A percentile compares a stretch with the other conserved stretches of the same genome.
Evolutionary conservation across 2,888 invertebrate species (phyloP).

Genomic region (Torymus tubicola): DNA sequence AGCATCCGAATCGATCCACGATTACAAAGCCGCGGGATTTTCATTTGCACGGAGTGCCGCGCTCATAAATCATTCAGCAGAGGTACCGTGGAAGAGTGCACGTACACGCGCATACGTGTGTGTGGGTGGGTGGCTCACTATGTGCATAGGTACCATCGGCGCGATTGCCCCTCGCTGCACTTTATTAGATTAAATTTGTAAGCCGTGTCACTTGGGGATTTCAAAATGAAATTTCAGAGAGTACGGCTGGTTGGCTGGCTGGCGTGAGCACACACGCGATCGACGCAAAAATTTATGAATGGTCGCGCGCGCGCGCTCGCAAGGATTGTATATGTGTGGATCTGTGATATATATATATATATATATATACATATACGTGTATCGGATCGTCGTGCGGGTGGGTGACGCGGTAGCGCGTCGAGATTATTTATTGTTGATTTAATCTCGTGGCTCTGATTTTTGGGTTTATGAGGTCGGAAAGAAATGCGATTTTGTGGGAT

Average conservation of each 20-base stretch:
- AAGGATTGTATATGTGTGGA: too few relatives aligned
- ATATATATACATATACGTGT: too few relatives aligned
- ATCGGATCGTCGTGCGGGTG: too few relatives aligned
- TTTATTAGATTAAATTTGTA: constrained; percentile 53
- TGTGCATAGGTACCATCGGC: neutral
- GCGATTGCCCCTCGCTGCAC: constrained; percentile 13
- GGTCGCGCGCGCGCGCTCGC: neutral
- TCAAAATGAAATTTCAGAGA: constrained; percentile 22
- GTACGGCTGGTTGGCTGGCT: neutral
- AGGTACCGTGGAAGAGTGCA: too few relatives aligned
- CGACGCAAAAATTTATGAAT: constrained; percentile 16
- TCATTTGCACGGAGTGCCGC: constrained; percentile 42
- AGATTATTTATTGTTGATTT: constrained; percentile 4
- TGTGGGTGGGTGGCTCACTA: neutral
- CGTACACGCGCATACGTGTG: neutral
- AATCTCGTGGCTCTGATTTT: neutral
- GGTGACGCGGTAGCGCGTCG: neutral
- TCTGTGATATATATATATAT: too few relatives aligned
- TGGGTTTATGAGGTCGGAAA: neutral
- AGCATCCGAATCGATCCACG: constrained; percentile 31
- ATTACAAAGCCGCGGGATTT: constrained; percentile 48
- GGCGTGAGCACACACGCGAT: neutral
- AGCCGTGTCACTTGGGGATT: constrained; percentile 31
- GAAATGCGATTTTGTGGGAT: too few relatives aligned
- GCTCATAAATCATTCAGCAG: constrained; percentile 48